Percentiles rank a stretch among this genome's conserved stretches.
Conservation (phyloP, 2,113 vertebrate genomes). For the Pterocles orientalis region DNA sequence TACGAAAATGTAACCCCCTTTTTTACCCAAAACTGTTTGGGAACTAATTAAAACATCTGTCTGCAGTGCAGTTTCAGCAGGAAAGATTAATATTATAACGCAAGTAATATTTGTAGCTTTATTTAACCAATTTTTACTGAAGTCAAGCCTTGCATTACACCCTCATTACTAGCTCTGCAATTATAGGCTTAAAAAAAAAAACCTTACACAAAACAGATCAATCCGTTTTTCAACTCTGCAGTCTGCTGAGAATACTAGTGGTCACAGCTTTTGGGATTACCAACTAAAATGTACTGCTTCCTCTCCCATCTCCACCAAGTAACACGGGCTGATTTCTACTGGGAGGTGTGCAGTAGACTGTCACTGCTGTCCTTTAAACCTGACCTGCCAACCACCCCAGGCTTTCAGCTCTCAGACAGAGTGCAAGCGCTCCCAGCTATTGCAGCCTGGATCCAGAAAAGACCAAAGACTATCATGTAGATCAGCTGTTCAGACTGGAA, state of each 20-base stretch:
- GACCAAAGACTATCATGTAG: constrained; percentile 69
- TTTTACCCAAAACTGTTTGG: neutral
- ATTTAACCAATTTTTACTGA: neutral
- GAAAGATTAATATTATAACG: neutral
- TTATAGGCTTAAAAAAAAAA: neutral
- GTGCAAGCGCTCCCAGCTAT: constrained; percentile 77
- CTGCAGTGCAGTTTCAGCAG: neutral
- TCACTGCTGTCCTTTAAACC: constrained; percentile 69
- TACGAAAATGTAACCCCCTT: neutral
- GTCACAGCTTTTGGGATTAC: neutral
- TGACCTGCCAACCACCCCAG: constrained; percentile 64
- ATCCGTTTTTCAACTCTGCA: neutral
- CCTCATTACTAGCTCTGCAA: neutral
- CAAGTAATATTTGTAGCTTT: neutral
- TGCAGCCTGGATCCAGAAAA: constrained; percentile 75
- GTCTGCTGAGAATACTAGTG: neutral
- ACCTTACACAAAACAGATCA: neutral
- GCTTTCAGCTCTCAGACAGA: constrained; percentile 66
- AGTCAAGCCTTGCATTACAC: neutral
- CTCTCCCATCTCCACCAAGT: constrained; percentile 59
- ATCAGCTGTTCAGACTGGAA: neutral
- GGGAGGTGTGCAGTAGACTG: constrained; percentile 80
- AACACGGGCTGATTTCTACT: constrained; percentile 83
- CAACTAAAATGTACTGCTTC: neutral
- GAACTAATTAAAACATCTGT: neutral